Evolutionary conservation across 2,797 vertebrate species (phyloP).

Genomic region (Hemibagrus guttatus): DNA sequence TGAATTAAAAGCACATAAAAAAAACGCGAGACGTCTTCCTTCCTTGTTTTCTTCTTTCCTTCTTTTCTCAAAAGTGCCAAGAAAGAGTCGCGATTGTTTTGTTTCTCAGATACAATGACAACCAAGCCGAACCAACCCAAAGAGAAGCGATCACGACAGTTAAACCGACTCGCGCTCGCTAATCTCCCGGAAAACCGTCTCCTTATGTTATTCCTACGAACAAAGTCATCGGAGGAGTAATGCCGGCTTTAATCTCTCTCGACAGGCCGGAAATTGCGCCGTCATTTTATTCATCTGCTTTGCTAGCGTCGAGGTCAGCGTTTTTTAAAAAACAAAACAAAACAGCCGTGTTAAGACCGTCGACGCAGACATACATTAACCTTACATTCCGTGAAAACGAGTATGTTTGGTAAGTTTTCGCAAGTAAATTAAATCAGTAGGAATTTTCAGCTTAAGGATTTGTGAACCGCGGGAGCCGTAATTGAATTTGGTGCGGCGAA

Average conservation of each 20-base stretch:
- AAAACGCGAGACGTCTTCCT: not conserved
- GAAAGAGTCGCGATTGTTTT: constrained; percentile 28
- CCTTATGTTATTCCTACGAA: constrained; percentile 42
- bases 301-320: constrained; percentile 56
- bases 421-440: constrained; percentile 48
- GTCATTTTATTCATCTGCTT: constrained; percentile 53
- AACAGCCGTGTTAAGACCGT: constrained; percentile 44
- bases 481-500: constrained; percentile 44
- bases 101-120: constrained; percentile 17
- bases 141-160: not conserved
- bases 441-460: constrained; percentile 42
- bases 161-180: constrained; percentile 21
- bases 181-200: constrained; percentile 25
- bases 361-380: constrained; percentile 48
- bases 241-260: constrained; percentile 55
- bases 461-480: constrained; percentile 34
- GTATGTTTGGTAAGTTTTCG: constrained; percentile 53
- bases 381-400: constrained; percentile 33
- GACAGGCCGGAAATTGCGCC: constrained; percentile 60
- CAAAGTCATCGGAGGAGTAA: constrained; percentile 49
- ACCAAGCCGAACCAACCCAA: constrained; percentile 16
- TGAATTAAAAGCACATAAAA: not conserved
- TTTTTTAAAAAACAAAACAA: constrained; percentile 42
- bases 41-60: constrained; percentile 28
- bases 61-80: not conserved